Evolutionary conservation across 2,113 vertebrate genomes (phyloP).

Genomic region (Ivindomyrus marchei): DNA sequence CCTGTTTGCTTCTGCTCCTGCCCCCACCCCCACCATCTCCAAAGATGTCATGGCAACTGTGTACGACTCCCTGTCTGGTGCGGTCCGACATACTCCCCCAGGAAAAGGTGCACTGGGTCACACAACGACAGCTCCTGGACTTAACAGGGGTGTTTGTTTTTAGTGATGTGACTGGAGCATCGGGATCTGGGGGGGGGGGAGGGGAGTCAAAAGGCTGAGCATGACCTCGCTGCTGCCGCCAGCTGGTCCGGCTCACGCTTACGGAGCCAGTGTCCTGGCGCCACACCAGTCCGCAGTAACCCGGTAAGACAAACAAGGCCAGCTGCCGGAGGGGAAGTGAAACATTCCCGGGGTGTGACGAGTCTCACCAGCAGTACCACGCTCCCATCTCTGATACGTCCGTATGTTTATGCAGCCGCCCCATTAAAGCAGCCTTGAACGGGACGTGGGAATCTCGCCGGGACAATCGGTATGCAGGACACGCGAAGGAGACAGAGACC

Average conservation of each 20-base stretch:
- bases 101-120: background rate
- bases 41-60: background rate
- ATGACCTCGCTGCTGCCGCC: background rate
- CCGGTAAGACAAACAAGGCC: slow-evolving; percentile 17
- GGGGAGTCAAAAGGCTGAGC: background rate
- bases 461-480: background rate
- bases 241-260: slow-evolving; percentile 3
- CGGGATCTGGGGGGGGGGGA: background rate
- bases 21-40: background rate
- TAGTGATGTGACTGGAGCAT: background rate
- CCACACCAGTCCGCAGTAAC: background rate
- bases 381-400: background rate
- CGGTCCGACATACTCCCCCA: background rate
- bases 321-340: background rate
- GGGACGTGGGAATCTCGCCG: background rate
- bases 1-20: background rate
- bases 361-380: background rate
- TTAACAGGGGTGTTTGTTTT: background rate
- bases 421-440: background rate
- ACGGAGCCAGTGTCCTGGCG: background rate
- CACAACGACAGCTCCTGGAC: background rate
- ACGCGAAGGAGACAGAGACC: background rate
- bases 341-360: background rate
- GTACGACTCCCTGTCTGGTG: background rate
- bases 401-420: background rate